Evolutionary conservation across 2,797 vertebrate species (phyloP), one percentile per base, ranked within the genome.

Genomic region (Gymnopithys bicolor): DNA sequence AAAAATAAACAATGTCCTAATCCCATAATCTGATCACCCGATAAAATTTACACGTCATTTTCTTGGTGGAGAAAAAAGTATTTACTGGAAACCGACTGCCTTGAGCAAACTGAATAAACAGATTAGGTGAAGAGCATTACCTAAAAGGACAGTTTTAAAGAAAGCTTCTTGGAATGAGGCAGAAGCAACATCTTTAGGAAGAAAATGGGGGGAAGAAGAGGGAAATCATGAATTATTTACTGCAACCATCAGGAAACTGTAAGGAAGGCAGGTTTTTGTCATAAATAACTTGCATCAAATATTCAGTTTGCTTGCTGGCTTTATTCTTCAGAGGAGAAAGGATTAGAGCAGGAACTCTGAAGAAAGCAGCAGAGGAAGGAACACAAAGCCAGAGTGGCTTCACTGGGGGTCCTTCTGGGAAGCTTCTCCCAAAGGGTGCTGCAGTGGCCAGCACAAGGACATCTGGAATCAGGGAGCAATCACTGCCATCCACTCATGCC

Each of bases 1-100:
- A 86, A 86, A 88, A 93, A 55, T n/a, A 73, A 92, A 77, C 64
- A 51, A 62, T 89, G 62, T 60, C 49, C 56, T 92, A 93, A 90
- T 88, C 86, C 0, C 2, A 68, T 94, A 83, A 94, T 88, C 89
- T 86, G 80, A 90, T 81, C 41, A 39, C 33, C 37, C 0, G 11
- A 74, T 64, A 93, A 92, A 56, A 69, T 73, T 60, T 45, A 66
- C 18, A 33, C 49, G 48, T 17, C 7, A 14, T 71, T 79, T 82
- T 85, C 85, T 55, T 25, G 63, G 66, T 11, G 70, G 46, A 68
- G 22, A 51, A 39, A 87, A 30, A 84, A 82, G 17, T 75, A 39
- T 75, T 85, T 85, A 68, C 71, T 83, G 68, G 67, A 83, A 83
- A 77, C 74, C 39, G 45, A 56, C 23, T 33, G 30, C 39, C 70